A percentile compares a stretch with the other conserved stretches of the same genome.
These are phyloP conservation scores for Nothocercus julius DNA, from an alignment of 2,113 vertebrate genomes.

Conservation along the genomic window DNA sequence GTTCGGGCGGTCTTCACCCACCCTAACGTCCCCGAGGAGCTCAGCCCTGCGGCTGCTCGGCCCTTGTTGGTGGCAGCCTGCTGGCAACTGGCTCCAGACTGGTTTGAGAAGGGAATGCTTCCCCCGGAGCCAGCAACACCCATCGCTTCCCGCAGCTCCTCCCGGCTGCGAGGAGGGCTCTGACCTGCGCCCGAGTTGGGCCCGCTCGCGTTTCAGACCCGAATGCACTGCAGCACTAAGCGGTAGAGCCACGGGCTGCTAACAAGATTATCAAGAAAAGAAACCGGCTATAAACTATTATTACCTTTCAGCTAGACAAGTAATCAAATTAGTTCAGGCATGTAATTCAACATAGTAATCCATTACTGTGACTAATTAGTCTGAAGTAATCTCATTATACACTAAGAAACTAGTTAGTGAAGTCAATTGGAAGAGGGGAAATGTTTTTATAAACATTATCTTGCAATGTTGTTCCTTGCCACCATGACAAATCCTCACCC, in stretches of 20 bases:
- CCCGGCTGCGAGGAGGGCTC: background rate
- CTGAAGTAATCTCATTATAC: conserved; percentile 41
- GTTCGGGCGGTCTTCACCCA: background rate
- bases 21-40: background rate
- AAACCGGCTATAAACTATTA: conserved; percentile 43
- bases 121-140: background rate
- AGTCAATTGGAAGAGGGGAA: conserved; percentile 12
- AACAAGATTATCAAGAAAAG: conserved; percentile 54
- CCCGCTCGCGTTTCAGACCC: background rate
- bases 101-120: background rate
- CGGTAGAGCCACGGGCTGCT: conserved; percentile 24
- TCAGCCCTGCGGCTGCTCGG: background rate
- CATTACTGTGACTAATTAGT: conserved; percentile 42
- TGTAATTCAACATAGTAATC: conserved; percentile 4
- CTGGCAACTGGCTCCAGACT: background rate
- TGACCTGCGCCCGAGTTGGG: background rate
- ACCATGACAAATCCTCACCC: background rate
- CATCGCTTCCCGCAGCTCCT: background rate
- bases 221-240: background rate
- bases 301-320: conserved; percentile 54
- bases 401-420: conserved; percentile 35
- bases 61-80: rapidly evolving
- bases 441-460: background rate
- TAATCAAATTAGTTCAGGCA: conserved; percentile 63
- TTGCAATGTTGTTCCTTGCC: background rate